Evolutionary conservation across 1,140 invertebrate species (phyloP).

Genomic region (Bradynema listronoti): DNA sequence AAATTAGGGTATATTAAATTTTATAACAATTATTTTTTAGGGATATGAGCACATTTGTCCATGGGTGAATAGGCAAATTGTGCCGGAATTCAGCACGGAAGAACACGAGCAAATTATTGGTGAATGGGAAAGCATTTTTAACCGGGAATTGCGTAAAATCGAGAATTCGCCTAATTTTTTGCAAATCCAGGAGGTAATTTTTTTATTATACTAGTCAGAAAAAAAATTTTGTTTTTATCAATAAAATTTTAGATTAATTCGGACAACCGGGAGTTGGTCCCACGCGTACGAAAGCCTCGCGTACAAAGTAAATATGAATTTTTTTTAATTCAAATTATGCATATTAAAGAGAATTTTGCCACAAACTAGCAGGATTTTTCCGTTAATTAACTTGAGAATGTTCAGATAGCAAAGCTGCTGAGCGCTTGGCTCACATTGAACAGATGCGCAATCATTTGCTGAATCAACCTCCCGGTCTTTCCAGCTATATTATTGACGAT

Average conservation of each 20-base stretch:
- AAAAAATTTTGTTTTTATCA: not conserved
- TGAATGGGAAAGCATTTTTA: not conserved
- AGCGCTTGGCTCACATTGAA: not conserved
- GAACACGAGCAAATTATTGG: conserved; percentile 9
- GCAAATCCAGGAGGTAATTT: conserved; percentile 4
- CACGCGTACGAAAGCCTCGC: not conserved
- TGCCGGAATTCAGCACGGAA: conserved; percentile 8
- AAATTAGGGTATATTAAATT: no score
- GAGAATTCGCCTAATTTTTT: conserved; percentile 1
- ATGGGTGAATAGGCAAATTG: no score
- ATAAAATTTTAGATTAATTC: conserved; percentile 5
- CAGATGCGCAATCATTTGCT: not conserved
- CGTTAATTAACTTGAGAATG: not conserved
- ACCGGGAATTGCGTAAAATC: not conserved
- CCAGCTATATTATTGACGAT: conserved; percentile 4
- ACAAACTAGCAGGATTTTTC: not conserved
- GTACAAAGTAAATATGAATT: conserved; percentile 1
- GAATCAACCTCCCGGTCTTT: not conserved
- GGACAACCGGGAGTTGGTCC: not conserved
- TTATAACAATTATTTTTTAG: no score
- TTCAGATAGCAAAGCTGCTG: not conserved
- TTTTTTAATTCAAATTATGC: not conserved
- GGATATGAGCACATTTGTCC: no score
- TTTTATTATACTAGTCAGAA: not conserved
- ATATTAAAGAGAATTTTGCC: not conserved